phyloP scores from a whole-genome alignment of 2,888 invertebrate genomes.

The Aricia artaxerxes region DNA sequence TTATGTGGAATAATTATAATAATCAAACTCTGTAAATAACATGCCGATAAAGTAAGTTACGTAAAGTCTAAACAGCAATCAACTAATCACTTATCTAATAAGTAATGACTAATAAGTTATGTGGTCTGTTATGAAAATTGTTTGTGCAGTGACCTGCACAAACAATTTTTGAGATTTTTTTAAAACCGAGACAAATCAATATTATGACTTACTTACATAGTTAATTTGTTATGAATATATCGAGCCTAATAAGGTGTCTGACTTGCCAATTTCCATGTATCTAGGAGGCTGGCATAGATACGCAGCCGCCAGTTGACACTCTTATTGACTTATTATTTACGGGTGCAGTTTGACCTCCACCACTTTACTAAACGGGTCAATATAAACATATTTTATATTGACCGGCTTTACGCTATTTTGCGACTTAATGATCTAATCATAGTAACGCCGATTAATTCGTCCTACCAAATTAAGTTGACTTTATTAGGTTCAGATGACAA shows the following conservation, averaged over 20 bases:
- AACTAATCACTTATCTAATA: conserved; percentile 15
- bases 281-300: conserved; percentile 42
- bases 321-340: conserved; percentile 40
- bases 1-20: background rate
- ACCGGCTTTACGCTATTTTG: conserved; percentile 36
- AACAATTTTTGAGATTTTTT: too few species aligned
- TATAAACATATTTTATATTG: conserved; percentile 40
- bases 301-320: conserved; percentile 33
- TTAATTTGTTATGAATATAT: conserved; percentile 9
- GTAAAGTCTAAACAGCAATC: background rate
- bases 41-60: background rate
- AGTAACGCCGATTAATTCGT: conserved; percentile 3
- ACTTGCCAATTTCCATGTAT: conserved; percentile 45
- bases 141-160: background rate
- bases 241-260: background rate
- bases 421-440: conserved; percentile 5
- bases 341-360: conserved; percentile 43
- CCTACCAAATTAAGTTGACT: background rate
- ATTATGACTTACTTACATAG: conserved; percentile 15
- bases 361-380: conserved; percentile 33
- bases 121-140: conserved; percentile 10
- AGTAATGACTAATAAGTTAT: background rate
- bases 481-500: background rate
- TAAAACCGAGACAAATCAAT: conserved; percentile 1
- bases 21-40: background rate